These are phyloP conservation scores for Pyralis farinalis DNA, from an alignment of 2,888 invertebrate genomes.

Conservation along the genomic window DNA sequence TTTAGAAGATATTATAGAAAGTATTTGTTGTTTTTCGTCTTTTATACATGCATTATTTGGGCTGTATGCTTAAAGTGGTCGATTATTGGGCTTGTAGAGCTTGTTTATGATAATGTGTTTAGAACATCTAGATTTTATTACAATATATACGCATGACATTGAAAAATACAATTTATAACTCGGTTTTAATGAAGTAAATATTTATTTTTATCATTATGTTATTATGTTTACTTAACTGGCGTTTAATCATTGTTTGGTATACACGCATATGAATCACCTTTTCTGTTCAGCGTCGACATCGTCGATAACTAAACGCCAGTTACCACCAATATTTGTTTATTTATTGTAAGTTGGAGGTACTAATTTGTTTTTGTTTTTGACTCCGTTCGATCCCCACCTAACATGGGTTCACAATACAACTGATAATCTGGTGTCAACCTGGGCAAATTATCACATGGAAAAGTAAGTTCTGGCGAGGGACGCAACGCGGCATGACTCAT, in stretches of 20 bases:
- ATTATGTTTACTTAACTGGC: constrained; percentile 44
- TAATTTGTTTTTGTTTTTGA: constrained; percentile 76
- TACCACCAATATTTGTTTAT: constrained; percentile 20
- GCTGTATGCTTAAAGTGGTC: constrained; percentile 34
- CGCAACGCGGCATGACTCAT: constrained; percentile 53
- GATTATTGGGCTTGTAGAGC: constrained; percentile 33
- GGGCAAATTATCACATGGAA: constrained; percentile 48
- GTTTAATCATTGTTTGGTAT: constrained; percentile 28
- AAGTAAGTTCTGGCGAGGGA: constrained; percentile 63
- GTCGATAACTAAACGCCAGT: constrained; percentile 28
- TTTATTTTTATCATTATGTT: constrained; percentile 31
- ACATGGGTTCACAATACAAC: constrained; percentile 66
- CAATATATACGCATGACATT: constrained; percentile 33
- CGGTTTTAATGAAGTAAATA: constrained; percentile 28
- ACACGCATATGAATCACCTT: constrained; percentile 15
- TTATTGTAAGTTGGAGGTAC: constrained; percentile 57
- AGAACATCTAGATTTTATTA: constrained; percentile 3
- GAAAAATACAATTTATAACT: constrained; percentile 26
- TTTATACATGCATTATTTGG: constrained; percentile 26
- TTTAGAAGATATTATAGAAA: constrained; percentile 8
- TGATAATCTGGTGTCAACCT: constrained; percentile 51
- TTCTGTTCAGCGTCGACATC: neutral
- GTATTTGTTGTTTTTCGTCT: constrained; percentile 9
- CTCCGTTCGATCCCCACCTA: constrained; percentile 66
- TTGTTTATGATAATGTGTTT: constrained; percentile 19